phyloP scores from a whole-genome alignment of 2,888 invertebrate genomes.

The Papilio gigon region DNA sequence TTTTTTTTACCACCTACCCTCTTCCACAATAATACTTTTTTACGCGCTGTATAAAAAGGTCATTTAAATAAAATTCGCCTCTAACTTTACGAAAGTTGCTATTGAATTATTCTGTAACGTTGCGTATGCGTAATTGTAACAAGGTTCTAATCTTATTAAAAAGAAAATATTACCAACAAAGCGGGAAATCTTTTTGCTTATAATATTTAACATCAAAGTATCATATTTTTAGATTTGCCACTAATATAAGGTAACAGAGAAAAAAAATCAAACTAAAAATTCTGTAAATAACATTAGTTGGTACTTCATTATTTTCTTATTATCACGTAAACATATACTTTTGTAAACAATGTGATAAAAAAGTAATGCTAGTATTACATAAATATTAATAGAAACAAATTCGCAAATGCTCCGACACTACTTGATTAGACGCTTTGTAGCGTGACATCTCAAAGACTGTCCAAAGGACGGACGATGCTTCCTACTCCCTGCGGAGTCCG shows the following conservation, averaged over 20 bases:
- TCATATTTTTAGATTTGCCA: no score
- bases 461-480: conserved; percentile 58
- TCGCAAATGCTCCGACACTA: conserved; percentile 4
- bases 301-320: no score
- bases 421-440: conserved; percentile 41
- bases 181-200: neutral
- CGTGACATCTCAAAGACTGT: conserved; percentile 55
- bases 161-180: neutral
- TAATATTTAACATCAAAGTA: no score
- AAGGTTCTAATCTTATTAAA: conserved; percentile 15
- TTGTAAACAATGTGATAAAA: neutral
- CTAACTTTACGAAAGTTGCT: conserved; percentile 22
- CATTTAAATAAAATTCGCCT: conserved; percentile 32
- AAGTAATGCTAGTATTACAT: neutral
- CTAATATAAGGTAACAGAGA: no score
- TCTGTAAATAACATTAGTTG: no score
- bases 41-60: conserved; percentile 30
- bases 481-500: conserved; percentile 54
- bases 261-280: no score
- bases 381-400: conserved; percentile 18
- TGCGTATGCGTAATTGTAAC: conserved; percentile 13
- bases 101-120: conserved; percentile 30
- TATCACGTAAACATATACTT: no score
- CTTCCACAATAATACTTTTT: conserved; percentile 28
- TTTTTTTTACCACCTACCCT: conserved; percentile 29